A percentile compares a stretch with the other conserved stretches of the same genome.
Evolutionary conservation across 2,113 vertebrate genomes (phyloP).

Genomic region (Myiagra hebetior): DNA sequence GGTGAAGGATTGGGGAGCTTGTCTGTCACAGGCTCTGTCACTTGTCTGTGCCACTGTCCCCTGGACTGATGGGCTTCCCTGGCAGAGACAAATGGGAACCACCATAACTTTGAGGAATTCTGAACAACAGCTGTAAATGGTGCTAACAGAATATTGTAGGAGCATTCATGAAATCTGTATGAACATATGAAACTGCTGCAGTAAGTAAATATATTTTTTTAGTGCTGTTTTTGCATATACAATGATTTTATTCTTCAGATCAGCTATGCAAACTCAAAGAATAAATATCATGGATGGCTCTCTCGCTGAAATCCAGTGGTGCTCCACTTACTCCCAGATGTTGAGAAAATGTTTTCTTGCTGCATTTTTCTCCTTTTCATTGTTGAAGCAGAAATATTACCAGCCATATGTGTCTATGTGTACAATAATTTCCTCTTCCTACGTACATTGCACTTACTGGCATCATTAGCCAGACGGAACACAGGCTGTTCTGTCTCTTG

Average conservation of each 20-base stretch:
- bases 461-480: slow-evolving; percentile 47
- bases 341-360: not conserved
- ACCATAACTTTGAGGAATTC: not conserved
- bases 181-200: not conserved
- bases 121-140: not conserved
- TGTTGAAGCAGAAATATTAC: slow-evolving; percentile 32
- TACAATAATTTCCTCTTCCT: slow-evolving; percentile 49
- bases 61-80: not conserved
- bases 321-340: not conserved
- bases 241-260: not conserved
- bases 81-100: not conserved
- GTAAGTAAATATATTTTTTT: not conserved
- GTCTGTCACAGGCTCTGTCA: not conserved
- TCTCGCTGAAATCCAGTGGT: not conserved
- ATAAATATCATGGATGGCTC: not conserved
- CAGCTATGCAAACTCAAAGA: not conserved
- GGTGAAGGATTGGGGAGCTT: not conserved
- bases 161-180: not conserved
- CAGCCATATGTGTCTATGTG: slow-evolving; percentile 9
- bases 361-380: not conserved
- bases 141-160: not conserved
- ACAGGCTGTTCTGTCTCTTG: slow-evolving; percentile 21
- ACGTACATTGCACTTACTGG: not conserved
- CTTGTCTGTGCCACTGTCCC: not conserved
- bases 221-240: not conserved